Conservation (phyloP, 92 coral and sea anemone genomes). For the Blastomussa wellsi region DNA sequence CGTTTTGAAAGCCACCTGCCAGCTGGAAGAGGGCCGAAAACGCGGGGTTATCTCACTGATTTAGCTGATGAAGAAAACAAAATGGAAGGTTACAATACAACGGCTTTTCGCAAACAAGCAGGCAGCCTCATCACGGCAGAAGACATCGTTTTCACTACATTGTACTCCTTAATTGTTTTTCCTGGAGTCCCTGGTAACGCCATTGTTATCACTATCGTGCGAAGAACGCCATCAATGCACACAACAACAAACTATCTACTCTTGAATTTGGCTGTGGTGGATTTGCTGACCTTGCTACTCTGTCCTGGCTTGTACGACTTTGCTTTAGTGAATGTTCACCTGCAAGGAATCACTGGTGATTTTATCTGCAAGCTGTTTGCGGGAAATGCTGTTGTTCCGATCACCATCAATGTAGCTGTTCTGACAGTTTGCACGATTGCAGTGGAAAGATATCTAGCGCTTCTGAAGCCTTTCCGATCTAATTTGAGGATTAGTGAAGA, state of each 20-base stretch:
- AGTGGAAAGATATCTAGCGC: slow-evolving; percentile 54
- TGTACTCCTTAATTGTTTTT: slow-evolving; percentile 34
- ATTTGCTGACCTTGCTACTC: slow-evolving; percentile 40
- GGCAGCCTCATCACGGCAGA: neutral
- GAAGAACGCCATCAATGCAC: slow-evolving; percentile 51
- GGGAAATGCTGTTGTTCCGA: slow-evolving; percentile 54
- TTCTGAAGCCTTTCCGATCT: slow-evolving; percentile 39
- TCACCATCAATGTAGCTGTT: slow-evolving; percentile 48
- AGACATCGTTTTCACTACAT: slow-evolving; percentile 25
- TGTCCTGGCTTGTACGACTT: slow-evolving; percentile 61
- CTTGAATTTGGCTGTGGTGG: slow-evolving; percentile 51
- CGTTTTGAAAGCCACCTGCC: neutral
- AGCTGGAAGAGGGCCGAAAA: neutral
- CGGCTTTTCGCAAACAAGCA: neutral
- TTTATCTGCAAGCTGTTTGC: slow-evolving; percentile 52
- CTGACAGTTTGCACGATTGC: slow-evolving; percentile 45
- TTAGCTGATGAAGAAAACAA: neutral
- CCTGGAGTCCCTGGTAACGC: slow-evolving; percentile 42
- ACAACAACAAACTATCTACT: slow-evolving; percentile 56
- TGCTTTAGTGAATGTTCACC: slow-evolving; percentile 29
- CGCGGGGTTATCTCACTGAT: neutral
- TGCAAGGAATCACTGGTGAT: slow-evolving; percentile 37
- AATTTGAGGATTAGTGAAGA: neutral
- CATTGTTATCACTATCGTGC: slow-evolving; percentile 35
- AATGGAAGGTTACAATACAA: neutral